These are phyloP conservation scores for Emmelina monodactyla DNA, from an alignment of 2,888 invertebrate species.

Conservation along the genomic window DNA sequence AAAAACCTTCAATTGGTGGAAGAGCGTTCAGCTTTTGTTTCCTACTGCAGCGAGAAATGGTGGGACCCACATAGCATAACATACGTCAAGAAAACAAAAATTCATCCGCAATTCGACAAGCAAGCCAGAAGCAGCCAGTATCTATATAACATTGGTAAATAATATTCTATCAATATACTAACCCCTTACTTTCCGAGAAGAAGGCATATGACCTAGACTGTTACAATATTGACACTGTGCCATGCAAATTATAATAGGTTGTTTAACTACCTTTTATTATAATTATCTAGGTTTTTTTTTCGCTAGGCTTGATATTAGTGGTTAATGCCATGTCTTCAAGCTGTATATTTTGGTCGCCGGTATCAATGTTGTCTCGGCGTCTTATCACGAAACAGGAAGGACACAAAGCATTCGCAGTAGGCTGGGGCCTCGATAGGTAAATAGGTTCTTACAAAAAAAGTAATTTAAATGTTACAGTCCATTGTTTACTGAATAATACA, in stretches of 20 bases:
- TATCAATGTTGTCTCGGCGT: slow-evolving; percentile 41
- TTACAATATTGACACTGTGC: too few species aligned
- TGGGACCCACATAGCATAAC: slow-evolving; percentile 34
- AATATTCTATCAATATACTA: too few species aligned
- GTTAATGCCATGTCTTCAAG: slow-evolving; percentile 35
- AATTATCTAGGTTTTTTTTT: too few species aligned
- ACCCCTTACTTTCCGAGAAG: too few species aligned
- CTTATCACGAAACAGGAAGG: slow-evolving; percentile 23
- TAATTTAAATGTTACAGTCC: too few species aligned
- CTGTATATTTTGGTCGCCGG: slow-evolving; percentile 37
- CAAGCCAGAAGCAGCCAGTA: slow-evolving; percentile 26
- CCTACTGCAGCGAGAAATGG: slow-evolving; percentile 42
- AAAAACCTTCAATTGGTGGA: slow-evolving; percentile 19
- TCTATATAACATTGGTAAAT: slow-evolving; percentile 44
- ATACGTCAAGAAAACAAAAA: slow-evolving; percentile 39
- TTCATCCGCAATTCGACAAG: slow-evolving; percentile 38
- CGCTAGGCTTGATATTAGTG: slow-evolving; percentile 39
- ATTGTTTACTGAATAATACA: too few species aligned
- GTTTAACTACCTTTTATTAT: too few species aligned
- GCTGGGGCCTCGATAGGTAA: slow-evolving; percentile 53
- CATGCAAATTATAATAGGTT: too few species aligned
- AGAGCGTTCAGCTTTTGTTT: slow-evolving; percentile 37
- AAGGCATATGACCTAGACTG: too few species aligned
- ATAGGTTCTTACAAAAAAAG: too few species aligned
- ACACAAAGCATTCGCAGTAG: slow-evolving; percentile 30